Evolutionary conservation across 1,140 invertebrate species (phyloP), one percentile per base, ranked within the genome.

Genomic region (Zaprionus inermis): DNA sequence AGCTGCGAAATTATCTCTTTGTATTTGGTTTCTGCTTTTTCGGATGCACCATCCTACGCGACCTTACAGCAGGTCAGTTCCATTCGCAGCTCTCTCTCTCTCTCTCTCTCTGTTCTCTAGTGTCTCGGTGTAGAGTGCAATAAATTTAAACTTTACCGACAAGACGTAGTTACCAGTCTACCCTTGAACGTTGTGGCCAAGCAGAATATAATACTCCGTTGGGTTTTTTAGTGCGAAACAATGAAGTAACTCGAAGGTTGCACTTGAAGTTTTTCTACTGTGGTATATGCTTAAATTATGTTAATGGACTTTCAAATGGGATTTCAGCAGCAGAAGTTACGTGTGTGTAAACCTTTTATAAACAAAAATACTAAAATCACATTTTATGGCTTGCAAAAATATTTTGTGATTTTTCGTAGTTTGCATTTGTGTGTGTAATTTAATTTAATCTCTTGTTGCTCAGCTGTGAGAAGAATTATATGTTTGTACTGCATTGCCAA

Each of bases 1-100:
- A 60, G 67, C 72, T 58, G 18, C 36, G 59, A 76, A 79, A 82
- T 82, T 82, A 82, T 78, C 72, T 82, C 67, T 69, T 72, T 82
- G 56, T 65, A 77, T 78, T 75, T 57, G 65, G 68, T 54, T 73
- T 77, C 61, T 58, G 59, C 18, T 34, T 55, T 72, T 68, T 44
- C 38, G 54, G 32, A 51, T 59, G 65, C 65, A 14, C 24, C 32
- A n/a, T 44, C 22, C 28, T 44, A 16, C 16, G 44, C 41, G 22
- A 18, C 41, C 24, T 69, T 63, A 38, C 46, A 44, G 22, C 60
- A 67, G 74, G 74, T 76, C 74, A 76, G 74, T 76, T 72, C 44
- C 20, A 22, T 22, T 18, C 18, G 41, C 16, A 22, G 4, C 44
- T 7, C 18, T 2, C 1, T 22, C 44, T 10, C 11, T n/a, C 10